Evolutionary conservation across 1,140 invertebrate genomes (phyloP).

Genomic region (Temnothorax longispinosus): DNA sequence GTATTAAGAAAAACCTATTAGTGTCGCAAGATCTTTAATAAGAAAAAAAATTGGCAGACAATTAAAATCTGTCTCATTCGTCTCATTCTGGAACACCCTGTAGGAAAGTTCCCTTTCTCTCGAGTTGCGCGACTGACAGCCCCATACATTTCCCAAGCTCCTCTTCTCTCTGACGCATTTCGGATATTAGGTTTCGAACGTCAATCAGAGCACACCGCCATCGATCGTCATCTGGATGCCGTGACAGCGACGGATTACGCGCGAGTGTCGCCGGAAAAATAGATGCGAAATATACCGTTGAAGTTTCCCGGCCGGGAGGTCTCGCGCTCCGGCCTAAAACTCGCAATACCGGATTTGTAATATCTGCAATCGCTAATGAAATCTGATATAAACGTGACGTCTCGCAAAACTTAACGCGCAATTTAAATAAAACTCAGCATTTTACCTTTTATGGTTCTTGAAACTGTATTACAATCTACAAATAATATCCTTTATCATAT

Average conservation of each 20-base stretch:
- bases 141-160: constrained; percentile 54
- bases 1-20: not conserved
- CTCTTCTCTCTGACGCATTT: constrained; percentile 66
- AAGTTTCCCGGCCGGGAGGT: not conserved
- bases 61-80: not conserved
- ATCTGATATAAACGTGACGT: not conserved
- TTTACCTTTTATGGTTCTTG: not conserved
- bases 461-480: not conserved
- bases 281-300: constrained; percentile 35
- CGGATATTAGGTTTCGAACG: constrained; percentile 73
- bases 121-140: constrained; percentile 32
- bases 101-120: constrained; percentile 47
- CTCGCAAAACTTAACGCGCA: not conserved
- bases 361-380: not conserved
- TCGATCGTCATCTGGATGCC: constrained; percentile 58
- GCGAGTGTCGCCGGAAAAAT: constrained; percentile 50
- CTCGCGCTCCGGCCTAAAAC: not conserved
- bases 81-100: not conserved
- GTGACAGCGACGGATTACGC: constrained; percentile 63
- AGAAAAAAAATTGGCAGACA: not conserved
- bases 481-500: not conserved
- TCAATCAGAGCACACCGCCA: constrained; percentile 64
- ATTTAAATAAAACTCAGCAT: not conserved
- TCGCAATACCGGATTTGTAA: not conserved
- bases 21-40: not conserved